Conservation (phyloP, 2,888 invertebrate genomes). For the Euzophera pinguis region DNA sequence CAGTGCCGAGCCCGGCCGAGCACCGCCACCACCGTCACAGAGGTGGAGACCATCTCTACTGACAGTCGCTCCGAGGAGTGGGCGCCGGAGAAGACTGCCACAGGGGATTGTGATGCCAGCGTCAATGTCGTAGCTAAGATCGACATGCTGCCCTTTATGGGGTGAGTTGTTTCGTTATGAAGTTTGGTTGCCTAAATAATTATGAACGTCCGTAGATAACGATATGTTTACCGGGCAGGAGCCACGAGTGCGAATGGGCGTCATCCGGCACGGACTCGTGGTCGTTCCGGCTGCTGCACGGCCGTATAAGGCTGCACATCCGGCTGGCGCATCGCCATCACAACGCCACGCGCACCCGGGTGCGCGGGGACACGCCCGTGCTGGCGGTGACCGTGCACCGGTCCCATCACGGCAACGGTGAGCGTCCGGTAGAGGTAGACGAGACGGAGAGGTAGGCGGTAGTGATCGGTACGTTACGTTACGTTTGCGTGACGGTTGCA, state of each 20-base stretch:
- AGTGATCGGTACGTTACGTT: too few species aligned
- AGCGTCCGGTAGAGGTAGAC: too few species aligned
- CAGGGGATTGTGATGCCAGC: slow-evolving; percentile 33
- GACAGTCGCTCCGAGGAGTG: not conserved
- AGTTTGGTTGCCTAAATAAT: too few species aligned
- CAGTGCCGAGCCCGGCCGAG: slow-evolving; percentile 15
- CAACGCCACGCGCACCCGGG: slow-evolving; percentile 34
- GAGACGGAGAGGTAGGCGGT: too few species aligned
- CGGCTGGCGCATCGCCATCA: slow-evolving; percentile 37
- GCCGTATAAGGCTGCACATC: slow-evolving; percentile 44
- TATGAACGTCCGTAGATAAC: too few species aligned
- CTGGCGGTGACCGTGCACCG: slow-evolving; percentile 32
- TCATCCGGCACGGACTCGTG: slow-evolving; percentile 40
- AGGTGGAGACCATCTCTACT: not conserved
- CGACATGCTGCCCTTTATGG: slow-evolving; percentile 62
- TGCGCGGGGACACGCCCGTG: slow-evolving; percentile 49
- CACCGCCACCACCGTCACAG: too few species aligned
- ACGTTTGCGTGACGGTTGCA: too few species aligned
- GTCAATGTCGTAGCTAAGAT: slow-evolving; percentile 53
- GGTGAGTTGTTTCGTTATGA: too few species aligned
- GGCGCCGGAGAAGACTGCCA: not conserved
- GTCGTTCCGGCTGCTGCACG: slow-evolving; percentile 53
- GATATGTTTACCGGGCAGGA: slow-evolving; percentile 29
- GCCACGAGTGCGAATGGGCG: slow-evolving; percentile 61
- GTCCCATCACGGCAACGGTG: slow-evolving; percentile 32